phyloP scores from a whole-genome alignment of 2,888 invertebrate species.

The Endotricha flammealis region DNA sequence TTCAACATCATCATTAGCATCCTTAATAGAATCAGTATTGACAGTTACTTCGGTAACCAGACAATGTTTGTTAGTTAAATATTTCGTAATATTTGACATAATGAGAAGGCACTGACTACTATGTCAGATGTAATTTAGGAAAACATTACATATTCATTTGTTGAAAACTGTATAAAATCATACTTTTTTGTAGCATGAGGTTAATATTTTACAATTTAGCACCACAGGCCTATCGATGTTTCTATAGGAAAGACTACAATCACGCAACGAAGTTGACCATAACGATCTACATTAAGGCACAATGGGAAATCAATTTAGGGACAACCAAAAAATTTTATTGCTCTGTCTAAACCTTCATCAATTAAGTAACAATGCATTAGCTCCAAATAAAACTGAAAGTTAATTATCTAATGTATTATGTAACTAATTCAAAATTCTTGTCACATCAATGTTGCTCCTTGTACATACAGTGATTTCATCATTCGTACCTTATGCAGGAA shows the following conservation, averaged over 20 bases:
- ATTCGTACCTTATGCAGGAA: conserved; percentile 31
- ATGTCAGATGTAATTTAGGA: too few relatives aligned
- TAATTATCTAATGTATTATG: not conserved
- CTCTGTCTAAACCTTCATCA: not conserved
- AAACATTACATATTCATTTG: too few relatives aligned
- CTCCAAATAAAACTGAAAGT: not conserved
- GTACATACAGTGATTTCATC: conserved; percentile 23
- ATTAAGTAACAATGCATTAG: not conserved
- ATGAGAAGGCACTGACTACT: too few relatives aligned
- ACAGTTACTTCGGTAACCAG: not conserved
- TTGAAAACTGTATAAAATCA: too few relatives aligned
- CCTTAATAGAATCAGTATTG: not conserved
- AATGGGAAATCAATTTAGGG: too few relatives aligned
- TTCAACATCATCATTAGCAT: conserved; percentile 5
- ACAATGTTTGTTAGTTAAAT: conserved; percentile 2
- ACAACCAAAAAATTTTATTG: not conserved
- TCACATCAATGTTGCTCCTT: conserved; percentile 15
- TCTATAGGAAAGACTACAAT: too few relatives aligned
- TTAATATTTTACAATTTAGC: too few relatives aligned
- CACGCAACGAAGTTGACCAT: not conserved
- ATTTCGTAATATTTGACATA: conserved; percentile 1
- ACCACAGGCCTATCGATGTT: too few relatives aligned
- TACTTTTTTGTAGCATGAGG: too few relatives aligned
- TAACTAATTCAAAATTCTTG: not conserved
- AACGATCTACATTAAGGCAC: not conserved